Evolutionary conservation across 2,113 vertebrate species (phyloP).

Genomic region (Trichomycterus rosablanca): DNA sequence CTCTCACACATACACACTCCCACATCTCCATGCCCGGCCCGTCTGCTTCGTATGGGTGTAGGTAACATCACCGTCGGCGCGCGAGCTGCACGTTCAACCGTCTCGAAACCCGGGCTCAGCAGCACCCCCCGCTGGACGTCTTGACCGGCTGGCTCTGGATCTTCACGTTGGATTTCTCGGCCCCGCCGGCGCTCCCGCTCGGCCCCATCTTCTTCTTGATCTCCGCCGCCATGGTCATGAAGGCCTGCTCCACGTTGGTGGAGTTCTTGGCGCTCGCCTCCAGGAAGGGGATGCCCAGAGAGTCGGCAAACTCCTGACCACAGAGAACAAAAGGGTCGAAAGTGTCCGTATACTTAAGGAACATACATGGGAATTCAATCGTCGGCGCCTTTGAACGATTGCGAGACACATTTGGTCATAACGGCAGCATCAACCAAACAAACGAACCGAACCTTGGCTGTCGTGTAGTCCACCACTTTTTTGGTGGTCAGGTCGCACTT

Average conservation of each 20-base stretch:
- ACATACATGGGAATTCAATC: too few relatives aligned
- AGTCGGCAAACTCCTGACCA: constrained; percentile 92
- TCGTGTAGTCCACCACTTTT: constrained; percentile 96
- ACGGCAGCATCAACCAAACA: too few relatives aligned
- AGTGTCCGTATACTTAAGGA: too few relatives aligned
- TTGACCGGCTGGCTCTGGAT: constrained; percentile 98
- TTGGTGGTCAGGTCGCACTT: constrained; percentile 96
- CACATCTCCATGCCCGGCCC: neutral
- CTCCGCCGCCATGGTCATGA: constrained; percentile 99
- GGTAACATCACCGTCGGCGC: constrained; percentile 38
- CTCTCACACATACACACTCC: neutral
- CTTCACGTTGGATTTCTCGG: constrained; percentile 94
- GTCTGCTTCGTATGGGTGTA: constrained; percentile 35
- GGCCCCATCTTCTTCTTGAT: constrained; percentile 98
- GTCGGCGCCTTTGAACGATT: too few relatives aligned
- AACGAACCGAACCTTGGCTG: constrained; percentile 97
- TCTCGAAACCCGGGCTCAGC: constrained; percentile 53
- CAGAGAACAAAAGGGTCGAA: too few relatives aligned
- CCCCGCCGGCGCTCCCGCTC: constrained; percentile 81
- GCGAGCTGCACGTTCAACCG: constrained; percentile 16
- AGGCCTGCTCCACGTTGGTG: constrained; percentile 98
- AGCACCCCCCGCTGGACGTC: constrained; percentile 92
- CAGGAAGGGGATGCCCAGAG: constrained; percentile 92
- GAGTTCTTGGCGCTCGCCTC: constrained; percentile 97
- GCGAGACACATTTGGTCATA: too few relatives aligned